These are phyloP conservation scores for Gastrophysa polygoni DNA, from an alignment of 2,888 invertebrate species.

Conservation along the genomic window DNA sequence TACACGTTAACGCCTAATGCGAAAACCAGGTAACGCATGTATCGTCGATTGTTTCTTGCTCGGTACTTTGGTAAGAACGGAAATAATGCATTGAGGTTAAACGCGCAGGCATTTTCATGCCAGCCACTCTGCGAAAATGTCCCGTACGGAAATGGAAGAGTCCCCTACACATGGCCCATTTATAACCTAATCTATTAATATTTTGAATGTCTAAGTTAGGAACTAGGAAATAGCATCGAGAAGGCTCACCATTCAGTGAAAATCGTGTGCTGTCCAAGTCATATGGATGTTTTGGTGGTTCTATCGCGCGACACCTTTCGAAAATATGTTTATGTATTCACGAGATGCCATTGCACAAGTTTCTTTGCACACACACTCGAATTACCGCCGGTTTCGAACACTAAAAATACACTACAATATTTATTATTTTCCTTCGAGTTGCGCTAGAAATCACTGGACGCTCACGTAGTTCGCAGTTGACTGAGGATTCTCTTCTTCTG, in stretches of 20 bases:
- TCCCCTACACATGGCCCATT: neutral
- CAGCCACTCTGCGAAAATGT: neutral
- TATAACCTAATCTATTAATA: neutral
- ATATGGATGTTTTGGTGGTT: no score
- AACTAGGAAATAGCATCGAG: neutral
- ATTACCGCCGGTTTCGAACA: no score
- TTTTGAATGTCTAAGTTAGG: neutral
- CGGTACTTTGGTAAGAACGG: constrained; percentile 27
- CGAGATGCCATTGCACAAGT: no score
- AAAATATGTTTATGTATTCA: no score
- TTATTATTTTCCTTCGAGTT: no score
- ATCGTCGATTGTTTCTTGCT: constrained; percentile 25
- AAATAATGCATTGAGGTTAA: constrained; percentile 21
- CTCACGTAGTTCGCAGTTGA: neutral
- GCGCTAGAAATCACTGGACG: no score
- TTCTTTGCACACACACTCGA: no score
- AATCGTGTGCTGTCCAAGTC: no score
- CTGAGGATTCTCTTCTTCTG: neutral
- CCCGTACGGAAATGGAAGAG: neutral
- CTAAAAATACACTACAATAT: no score
- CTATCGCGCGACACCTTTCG: no score
- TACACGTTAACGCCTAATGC: constrained; percentile 7
- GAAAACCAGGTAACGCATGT: constrained; percentile 10
- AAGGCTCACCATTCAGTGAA: neutral
- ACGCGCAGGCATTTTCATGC: constrained; percentile 1